Evolutionary conservation across 2,888 invertebrate genomes (phyloP).

Genomic region (Acronicta psi): DNA sequence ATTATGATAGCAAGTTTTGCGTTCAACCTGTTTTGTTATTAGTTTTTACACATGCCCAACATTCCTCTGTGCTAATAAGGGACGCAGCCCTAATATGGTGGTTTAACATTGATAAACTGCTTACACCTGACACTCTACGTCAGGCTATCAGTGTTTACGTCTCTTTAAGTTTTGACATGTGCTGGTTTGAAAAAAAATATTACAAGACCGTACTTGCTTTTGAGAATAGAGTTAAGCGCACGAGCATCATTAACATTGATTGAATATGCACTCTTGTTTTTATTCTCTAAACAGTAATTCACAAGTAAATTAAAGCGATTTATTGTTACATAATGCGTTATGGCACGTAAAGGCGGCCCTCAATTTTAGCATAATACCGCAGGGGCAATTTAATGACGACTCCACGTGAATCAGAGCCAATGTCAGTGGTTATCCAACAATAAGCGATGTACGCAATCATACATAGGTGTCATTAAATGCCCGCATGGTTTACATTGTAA

Average conservation of each 20-base stretch:
- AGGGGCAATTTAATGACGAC: constrained; percentile 48
- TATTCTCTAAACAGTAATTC: constrained; percentile 26
- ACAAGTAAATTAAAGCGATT: constrained; percentile 43
- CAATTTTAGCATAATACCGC: constrained; percentile 44
- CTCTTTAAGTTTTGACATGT: neutral
- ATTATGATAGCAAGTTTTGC: constrained; percentile 32
- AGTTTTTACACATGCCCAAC: constrained; percentile 10
- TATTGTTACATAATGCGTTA: constrained; percentile 41
- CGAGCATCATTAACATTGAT: constrained; percentile 1
- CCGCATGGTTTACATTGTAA: constrained; percentile 72
- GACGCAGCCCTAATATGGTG: constrained; percentile 10
- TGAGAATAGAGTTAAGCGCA: too few relatives aligned
- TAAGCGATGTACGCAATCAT: constrained; percentile 64
- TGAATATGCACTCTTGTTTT: constrained; percentile 15
- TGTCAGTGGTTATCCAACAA: constrained; percentile 61
- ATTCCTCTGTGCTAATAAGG: constrained; percentile 9
- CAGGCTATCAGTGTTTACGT: too few relatives aligned
- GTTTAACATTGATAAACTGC: constrained; percentile 5
- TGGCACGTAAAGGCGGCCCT: constrained; percentile 28
- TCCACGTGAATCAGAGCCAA: constrained; percentile 60
- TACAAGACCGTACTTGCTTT: too few relatives aligned
- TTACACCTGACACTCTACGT: neutral
- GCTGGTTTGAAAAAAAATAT: too few relatives aligned
- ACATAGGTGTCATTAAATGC: constrained; percentile 69
- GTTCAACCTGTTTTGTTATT: constrained; percentile 44